These are phyloP conservation scores for Danio choprae DNA, from an alignment of 2,797 vertebrate species.

Conservation along the genomic window DNA sequence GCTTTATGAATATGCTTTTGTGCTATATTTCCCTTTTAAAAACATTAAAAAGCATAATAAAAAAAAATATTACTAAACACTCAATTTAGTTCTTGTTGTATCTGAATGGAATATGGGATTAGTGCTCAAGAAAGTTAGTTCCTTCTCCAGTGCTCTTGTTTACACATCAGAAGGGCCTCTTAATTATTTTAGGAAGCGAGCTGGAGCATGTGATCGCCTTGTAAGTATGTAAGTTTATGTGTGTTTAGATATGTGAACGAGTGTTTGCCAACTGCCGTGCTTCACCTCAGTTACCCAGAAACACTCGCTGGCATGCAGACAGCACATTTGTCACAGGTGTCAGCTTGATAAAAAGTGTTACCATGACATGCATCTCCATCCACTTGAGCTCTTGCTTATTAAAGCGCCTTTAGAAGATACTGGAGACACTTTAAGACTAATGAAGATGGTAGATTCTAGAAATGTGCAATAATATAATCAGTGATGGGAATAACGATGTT, in stretches of 20 bases:
- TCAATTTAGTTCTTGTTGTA: not conserved
- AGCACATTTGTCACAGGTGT: slow-evolving; percentile 39
- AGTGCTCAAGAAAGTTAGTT: not conserved
- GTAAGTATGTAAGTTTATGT: slow-evolving; percentile 49
- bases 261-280: slow-evolving; percentile 13
- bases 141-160: not conserved
- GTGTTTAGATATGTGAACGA: slow-evolving; percentile 9
- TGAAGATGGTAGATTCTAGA: not conserved
- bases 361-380: slow-evolving; percentile 10
- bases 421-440: not conserved
- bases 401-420: slow-evolving; percentile 21
- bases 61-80: not conserved
- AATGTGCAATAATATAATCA: too few relatives aligned
- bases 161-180: slow-evolving; percentile 56
- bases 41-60: too few relatives aligned
- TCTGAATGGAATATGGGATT: not conserved
- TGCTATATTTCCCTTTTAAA: not conserved
- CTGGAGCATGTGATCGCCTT: slow-evolving; percentile 37
- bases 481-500: too few relatives aligned
- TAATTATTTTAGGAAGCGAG: slow-evolving; percentile 66
- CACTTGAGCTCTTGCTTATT: slow-evolving; percentile 4
- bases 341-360: slow-evolving; percentile 30
- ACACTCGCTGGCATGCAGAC: slow-evolving; percentile 23
- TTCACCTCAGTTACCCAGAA: slow-evolving; percentile 45
- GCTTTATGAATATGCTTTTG: too few relatives aligned